Evolutionary conservation across 2,888 invertebrate genomes (phyloP), one percentile per base, ranked within the genome.

Genomic region (Brenthis hecate): DNA sequence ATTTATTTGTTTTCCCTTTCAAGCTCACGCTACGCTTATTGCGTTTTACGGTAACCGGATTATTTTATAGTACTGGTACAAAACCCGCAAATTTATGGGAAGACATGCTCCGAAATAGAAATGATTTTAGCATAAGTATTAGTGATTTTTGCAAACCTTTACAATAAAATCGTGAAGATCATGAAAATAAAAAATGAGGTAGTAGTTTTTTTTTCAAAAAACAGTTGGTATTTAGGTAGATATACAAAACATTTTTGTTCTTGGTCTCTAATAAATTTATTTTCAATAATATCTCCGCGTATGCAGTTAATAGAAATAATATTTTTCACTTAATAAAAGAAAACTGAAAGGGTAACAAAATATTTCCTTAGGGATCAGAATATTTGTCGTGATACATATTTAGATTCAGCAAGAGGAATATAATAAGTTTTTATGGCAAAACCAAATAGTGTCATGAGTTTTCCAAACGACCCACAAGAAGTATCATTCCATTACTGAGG

Each of bases 381-480:
- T 65, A 87, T 86, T 85, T 84, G 82, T 86, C 79, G 80, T 85
- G 82, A 87, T 86, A 88, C 85, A 89, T 85, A 88, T 85, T 67
- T 67, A 62, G 56, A 84, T 84, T 81, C 84, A 81, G 78, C 85
- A 85, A 87, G 86, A 83, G 85, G 85, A 84, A 86, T 82, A 84
- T 85, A 85, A 83, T 91, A 88, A 89, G 88, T 87, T 91, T 91
- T 91, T 91, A 91, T 86, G 86, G 81, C 81, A 80, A 85, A 87
- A 85, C 85, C 87, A 87, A 91, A 90, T 91, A 87, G 89, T 86
- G 82, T 88, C 89, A 78, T 77, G 74, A 77, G 75, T 78, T 76
- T 72, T 74, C 77, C 73, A 69, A 75, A 76, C 72, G 74, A 73
- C 73, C 76, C 72, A 69, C 72, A 77, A 75, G 73, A 80, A 78